These are phyloP conservation scores for Actenoides hombroni DNA, from an alignment of 2,113 vertebrate species.

Conservation along the genomic window DNA sequence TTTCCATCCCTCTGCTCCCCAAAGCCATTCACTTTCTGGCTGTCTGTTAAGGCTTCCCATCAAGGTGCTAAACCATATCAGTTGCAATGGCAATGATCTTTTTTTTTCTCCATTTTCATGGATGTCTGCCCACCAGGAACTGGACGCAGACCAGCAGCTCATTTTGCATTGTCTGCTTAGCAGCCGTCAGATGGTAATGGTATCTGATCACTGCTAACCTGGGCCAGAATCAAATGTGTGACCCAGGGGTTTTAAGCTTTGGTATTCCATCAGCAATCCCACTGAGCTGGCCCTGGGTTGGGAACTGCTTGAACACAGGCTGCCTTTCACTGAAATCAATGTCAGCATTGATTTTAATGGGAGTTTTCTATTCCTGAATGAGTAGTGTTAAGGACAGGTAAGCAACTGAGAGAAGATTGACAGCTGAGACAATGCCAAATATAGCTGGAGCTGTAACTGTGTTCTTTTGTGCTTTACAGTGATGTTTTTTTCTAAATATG, in stretches of 20 bases:
- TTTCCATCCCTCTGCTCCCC: not conserved
- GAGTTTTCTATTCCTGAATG: not conserved
- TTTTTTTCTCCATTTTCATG: not conserved
- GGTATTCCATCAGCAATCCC: not conserved
- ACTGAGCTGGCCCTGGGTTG: not conserved
- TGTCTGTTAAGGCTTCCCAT: constrained; percentile 33
- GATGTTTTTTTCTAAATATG: not conserved
- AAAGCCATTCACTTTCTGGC: not conserved
- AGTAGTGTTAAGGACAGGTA: not conserved
- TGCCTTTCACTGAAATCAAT: not conserved
- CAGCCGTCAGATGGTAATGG: not conserved
- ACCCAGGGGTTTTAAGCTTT: not conserved
- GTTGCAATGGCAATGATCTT: not conserved
- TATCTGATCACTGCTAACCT: not conserved
- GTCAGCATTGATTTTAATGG: not conserved
- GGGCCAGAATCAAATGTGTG: not conserved
- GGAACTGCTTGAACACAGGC: not conserved
- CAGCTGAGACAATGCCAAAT: not conserved
- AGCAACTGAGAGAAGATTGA: not conserved
- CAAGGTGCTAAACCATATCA: constrained; percentile 53
- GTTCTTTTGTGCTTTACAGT: not conserved
- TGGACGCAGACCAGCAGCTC: constrained; percentile 33
- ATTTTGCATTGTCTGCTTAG: constrained; percentile 15
- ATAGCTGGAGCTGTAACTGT: not conserved
- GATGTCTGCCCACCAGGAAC: constrained; percentile 10